Percentiles rank a stretch among this genome's conserved stretches.
Conservation (phyloP, 2,888 invertebrate species). For the Eremobia ochroleuca region DNA sequence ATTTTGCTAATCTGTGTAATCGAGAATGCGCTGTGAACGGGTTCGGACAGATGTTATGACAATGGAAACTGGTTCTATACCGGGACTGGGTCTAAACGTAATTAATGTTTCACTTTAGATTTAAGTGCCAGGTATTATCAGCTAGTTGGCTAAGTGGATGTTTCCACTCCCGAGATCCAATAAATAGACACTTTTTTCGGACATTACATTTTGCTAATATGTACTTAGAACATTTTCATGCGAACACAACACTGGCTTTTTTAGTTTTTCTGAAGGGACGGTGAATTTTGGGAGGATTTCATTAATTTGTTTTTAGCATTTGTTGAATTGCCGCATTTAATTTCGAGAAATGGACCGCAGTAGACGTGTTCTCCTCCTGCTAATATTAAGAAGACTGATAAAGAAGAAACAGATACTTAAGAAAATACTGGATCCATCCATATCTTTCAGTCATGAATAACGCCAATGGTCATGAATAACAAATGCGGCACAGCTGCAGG, state of each 20-base stretch:
- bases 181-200: background rate
- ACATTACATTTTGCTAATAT: background rate
- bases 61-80: constrained; percentile 56
- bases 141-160: constrained; percentile 21
- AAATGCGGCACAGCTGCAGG: too few relatives aligned
- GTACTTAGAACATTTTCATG: background rate
- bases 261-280: too few relatives aligned
- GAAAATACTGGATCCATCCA: too few relatives aligned
- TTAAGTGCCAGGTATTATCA: constrained; percentile 35
- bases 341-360: too few relatives aligned
- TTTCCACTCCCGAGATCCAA: background rate
- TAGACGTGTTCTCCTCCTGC: too few relatives aligned
- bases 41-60: constrained; percentile 47
- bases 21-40: constrained; percentile 45
- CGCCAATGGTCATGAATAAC: too few relatives aligned
- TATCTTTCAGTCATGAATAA: too few relatives aligned
- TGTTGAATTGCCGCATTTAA: too few relatives aligned
- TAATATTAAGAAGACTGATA: too few relatives aligned
- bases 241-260: background rate
- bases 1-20: constrained; percentile 49
- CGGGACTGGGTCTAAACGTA: constrained; percentile 42
- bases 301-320: too few relatives aligned
- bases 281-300: background rate
- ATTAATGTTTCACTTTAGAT: constrained; percentile 44
- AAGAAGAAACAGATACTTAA: too few relatives aligned